Conservation (phyloP, 2,797 vertebrate genomes). For the Neostethus bicornis region DNA sequence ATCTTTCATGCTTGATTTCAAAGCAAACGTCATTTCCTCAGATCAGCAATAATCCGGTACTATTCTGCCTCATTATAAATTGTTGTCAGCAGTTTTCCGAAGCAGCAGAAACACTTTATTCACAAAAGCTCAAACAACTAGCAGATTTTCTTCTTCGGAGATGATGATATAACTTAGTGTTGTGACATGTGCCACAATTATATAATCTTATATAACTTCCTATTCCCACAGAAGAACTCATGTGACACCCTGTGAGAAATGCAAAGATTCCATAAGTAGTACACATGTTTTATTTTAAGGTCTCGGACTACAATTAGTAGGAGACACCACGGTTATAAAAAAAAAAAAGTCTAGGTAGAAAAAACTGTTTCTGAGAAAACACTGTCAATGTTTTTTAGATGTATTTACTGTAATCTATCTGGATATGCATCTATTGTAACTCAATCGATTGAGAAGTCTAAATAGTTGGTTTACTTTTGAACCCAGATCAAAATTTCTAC, state of each 20-base stretch:
- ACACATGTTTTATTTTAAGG: too few species aligned
- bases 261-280: not conserved
- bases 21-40: constrained; percentile 28
- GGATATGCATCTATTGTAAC: too few species aligned
- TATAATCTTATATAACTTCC: constrained; percentile 24
- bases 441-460: too few species aligned
- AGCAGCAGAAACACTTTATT: constrained; percentile 9
- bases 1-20: constrained; percentile 37
- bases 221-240: constrained; percentile 5
- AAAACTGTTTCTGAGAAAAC: too few species aligned
- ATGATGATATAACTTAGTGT: constrained; percentile 30
- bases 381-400: too few species aligned
- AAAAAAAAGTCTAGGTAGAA: too few species aligned
- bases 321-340: too few species aligned
- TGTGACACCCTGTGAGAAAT: not conserved
- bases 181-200: constrained; percentile 16
- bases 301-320: too few species aligned
- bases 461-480: too few species aligned
- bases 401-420: too few species aligned
- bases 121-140: constrained; percentile 19
- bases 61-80: constrained; percentile 10
- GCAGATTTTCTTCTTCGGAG: constrained; percentile 21
- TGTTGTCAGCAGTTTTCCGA: constrained; percentile 14
- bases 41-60: constrained; percentile 43
- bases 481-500: too few species aligned